Percentiles rank a stretch among this genome's conserved stretches.
These are phyloP conservation scores for Neoaliturus tenellus DNA, from an alignment of 2,888 invertebrate species.

Conservation along the genomic window DNA sequence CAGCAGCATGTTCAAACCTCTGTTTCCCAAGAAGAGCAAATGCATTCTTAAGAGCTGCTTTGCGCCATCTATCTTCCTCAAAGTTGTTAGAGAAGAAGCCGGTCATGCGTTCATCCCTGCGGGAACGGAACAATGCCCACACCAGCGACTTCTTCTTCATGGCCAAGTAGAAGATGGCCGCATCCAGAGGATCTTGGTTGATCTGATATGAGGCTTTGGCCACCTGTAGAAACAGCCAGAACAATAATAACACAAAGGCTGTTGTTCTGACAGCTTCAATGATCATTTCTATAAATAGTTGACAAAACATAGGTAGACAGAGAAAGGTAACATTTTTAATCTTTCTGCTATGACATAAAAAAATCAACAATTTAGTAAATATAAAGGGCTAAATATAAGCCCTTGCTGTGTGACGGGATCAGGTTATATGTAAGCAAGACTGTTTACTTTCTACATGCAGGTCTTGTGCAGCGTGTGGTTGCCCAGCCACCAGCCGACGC, in stretches of 20 bases:
- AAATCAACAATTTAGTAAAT: too few species aligned
- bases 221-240: constrained; percentile 72
- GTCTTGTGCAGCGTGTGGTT: too few species aligned
- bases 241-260: constrained; percentile 53
- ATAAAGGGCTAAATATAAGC: too few species aligned
- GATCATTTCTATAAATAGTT: too few species aligned
- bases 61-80: constrained; percentile 94
- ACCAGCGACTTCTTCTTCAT: constrained; percentile 98
- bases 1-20: constrained; percentile 97
- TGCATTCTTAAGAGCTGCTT: constrained; percentile 98
- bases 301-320: too few species aligned
- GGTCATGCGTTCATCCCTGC: constrained; percentile 94
- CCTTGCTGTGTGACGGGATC: too few species aligned
- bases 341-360: too few species aligned
- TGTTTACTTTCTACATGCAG: too few species aligned
- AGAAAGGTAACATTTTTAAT: too few species aligned
- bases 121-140: constrained; percentile 96
- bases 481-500: too few species aligned
- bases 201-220: constrained; percentile 96
- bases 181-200: constrained; percentile 97
- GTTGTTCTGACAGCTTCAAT: too few species aligned
- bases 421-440: too few species aligned
- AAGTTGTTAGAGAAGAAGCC: constrained; percentile 97
- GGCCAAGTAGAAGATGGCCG: constrained; percentile 97
- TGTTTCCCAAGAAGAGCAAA: constrained; percentile 90